These are phyloP conservation scores for Leucosticte australis DNA, from an alignment of 2,113 vertebrate genomes.

Conservation along the genomic window DNA sequence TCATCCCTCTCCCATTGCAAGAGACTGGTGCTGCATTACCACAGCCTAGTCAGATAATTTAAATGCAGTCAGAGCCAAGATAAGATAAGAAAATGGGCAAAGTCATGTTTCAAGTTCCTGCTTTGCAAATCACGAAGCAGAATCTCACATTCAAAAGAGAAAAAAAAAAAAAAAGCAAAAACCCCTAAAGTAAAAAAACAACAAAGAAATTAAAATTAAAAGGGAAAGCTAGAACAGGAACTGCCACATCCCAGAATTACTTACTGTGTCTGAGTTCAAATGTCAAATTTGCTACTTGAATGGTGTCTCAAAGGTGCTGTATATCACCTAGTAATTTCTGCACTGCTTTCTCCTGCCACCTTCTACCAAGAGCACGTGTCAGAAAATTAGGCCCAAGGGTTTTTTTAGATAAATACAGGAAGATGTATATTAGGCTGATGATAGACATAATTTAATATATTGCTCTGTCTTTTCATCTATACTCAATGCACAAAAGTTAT, in stretches of 20 bases:
- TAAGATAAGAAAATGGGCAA: neutral
- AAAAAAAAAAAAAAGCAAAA: too few relatives aligned
- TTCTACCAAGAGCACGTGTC: neutral
- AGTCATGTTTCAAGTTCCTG: neutral
- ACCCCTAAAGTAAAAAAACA: fast-evolving
- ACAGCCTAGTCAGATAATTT: neutral
- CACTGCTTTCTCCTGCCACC: neutral
- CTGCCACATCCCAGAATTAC: neutral
- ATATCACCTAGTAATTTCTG: neutral
- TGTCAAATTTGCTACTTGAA: neutral
- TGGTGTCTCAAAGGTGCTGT: neutral
- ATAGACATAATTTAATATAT: neutral
- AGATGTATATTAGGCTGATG: fast-evolving
- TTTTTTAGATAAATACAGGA: neutral
- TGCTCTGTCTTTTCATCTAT: neutral
- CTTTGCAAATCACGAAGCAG: neutral
- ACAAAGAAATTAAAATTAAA: too few relatives aligned
- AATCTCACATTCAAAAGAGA: neutral
- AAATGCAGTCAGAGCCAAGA: neutral
- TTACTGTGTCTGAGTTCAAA: neutral
- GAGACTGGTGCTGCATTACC: neutral
- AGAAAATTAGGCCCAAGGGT: neutral
- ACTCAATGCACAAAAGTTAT: neutral
- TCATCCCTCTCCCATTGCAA: neutral
- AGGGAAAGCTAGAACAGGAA: neutral